Percentiles rank a stretch among this genome's conserved stretches.
These are phyloP conservation scores for Nasonia giraulti DNA, from an alignment of 1,140 invertebrate species.

Conservation along the genomic window DNA sequence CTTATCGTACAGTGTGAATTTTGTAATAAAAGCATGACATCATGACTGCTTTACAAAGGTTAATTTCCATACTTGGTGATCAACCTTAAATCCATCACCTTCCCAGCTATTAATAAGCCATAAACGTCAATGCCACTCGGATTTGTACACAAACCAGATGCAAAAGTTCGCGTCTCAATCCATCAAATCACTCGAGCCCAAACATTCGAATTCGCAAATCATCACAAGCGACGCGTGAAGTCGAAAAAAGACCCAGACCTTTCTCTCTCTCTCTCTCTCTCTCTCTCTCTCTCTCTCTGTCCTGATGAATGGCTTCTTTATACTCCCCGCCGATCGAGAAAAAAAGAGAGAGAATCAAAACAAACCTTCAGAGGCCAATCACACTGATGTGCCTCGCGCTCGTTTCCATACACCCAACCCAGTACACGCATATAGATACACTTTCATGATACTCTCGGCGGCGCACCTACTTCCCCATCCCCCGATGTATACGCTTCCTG, in stretches of 20 bases:
- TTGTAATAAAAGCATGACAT: too few species aligned
- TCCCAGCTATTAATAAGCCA: neutral
- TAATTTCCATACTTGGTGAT: too few species aligned
- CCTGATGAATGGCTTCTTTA: conserved; percentile 39
- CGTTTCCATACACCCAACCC: neutral
- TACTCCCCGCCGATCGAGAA: neutral
- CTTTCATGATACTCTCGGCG: conserved; percentile 29
- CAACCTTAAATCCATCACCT: neutral
- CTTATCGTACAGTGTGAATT: too few species aligned
- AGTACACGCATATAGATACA: neutral
- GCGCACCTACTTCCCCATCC: conserved; percentile 47
- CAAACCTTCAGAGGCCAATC: conserved; percentile 16
- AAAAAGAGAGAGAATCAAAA: neutral
- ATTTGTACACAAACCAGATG: neutral
- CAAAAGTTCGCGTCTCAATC: conserved; percentile 37
- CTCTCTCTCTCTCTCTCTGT: neutral
- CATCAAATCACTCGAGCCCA: neutral
- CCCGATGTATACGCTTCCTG: conserved; percentile 28
- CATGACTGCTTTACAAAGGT: too few species aligned
- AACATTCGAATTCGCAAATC: conserved; percentile 2
- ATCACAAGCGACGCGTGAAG: neutral
- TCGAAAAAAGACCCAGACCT: neutral
- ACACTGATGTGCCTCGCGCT: conserved; percentile 26
- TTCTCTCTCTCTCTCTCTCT: neutral
- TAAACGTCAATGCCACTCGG: neutral